Conservation (phyloP, 1,140 invertebrate genomes). For the Drosophila ercepeae region DNA sequence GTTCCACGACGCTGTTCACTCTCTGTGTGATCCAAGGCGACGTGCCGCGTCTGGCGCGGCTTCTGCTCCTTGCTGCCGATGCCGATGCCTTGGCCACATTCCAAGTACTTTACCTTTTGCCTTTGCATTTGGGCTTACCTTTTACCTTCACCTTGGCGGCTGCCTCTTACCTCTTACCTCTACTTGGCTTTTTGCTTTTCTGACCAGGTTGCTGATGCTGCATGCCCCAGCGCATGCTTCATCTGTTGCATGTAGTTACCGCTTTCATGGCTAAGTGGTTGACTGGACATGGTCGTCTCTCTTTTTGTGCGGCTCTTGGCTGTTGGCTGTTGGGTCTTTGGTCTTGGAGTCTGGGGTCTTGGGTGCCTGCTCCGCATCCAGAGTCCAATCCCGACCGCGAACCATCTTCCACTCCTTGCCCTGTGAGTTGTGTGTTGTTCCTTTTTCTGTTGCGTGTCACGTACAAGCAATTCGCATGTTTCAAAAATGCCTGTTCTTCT, state of each 20-base stretch:
- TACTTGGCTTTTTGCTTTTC: conserved; percentile 56
- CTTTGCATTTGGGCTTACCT: conserved; percentile 52
- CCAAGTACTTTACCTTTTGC: conserved; percentile 74
- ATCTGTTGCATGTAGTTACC: conserved; percentile 81
- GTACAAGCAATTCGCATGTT: conserved; percentile 83
- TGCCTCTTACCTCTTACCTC: conserved; percentile 11
- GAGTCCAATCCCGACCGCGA: conserved; percentile 15
- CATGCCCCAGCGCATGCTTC: conserved; percentile 77
- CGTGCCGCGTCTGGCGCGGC: conserved; percentile 53
- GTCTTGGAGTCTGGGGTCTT: conserved; percentile 7
- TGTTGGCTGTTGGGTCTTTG: not conserved
- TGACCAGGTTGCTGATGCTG: conserved; percentile 40
- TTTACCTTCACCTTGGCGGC: conserved; percentile 46
- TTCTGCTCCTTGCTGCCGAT: conserved; percentile 47
- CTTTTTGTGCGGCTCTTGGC: conserved; percentile 5
- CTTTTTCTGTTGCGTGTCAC: conserved; percentile 81
- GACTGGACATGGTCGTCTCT: conserved; percentile 80
- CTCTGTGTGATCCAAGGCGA: conserved; percentile 73
- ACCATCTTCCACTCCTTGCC: conserved; percentile 38
- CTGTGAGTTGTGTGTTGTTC: conserved; percentile 33
- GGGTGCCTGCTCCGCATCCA: conserved; percentile 25
- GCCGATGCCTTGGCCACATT: conserved; percentile 45
- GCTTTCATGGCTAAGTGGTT: conserved; percentile 82
- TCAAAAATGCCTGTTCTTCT: conserved; percentile 75
- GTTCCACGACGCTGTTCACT: conserved; percentile 51